These are phyloP conservation scores for Vombatus ursinus DNA, from an alignment of 2,113 vertebrate species.

Conservation along the genomic window DNA sequence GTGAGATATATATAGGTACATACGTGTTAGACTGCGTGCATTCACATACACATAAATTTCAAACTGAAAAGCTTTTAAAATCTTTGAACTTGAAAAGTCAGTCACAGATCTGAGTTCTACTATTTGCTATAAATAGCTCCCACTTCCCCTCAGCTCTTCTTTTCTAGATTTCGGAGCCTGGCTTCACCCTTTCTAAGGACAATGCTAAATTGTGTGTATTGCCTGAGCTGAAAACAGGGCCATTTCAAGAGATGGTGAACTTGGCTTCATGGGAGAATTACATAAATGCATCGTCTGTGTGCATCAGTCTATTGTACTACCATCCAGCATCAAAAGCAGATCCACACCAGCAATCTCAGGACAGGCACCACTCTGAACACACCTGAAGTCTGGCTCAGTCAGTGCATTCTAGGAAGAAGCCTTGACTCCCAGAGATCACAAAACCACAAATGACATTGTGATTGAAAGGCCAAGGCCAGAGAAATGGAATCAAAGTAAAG, in stretches of 20 bases:
- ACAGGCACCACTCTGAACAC: not conserved
- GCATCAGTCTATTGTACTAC: not conserved
- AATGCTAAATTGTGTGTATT: not conserved
- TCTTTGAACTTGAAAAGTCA: constrained; percentile 31
- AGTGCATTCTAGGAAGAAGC: not conserved
- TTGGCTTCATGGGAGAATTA: not conserved
- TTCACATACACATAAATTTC: not conserved
- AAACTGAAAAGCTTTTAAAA: constrained; percentile 5
- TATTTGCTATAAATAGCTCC: too few relatives aligned
- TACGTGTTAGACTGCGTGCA: not conserved
- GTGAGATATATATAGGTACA: not conserved
- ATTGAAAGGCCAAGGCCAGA: not conserved
- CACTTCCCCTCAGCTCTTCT: not conserved
- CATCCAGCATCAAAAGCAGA: not conserved
- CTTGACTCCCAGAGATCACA: constrained; percentile 15
- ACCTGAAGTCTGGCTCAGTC: constrained; percentile 14
- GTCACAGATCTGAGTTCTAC: not conserved
- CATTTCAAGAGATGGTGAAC: constrained; percentile 16
- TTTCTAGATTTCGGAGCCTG: not conserved
- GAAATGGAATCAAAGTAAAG: not conserved
- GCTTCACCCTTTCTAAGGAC: not conserved
- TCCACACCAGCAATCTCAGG: not conserved
- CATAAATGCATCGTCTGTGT: not conserved
- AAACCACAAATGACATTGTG: not conserved
- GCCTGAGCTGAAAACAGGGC: not conserved